Percentiles rank a stretch among this genome's conserved stretches.
phyloP scores from a whole-genome alignment of 2,888 invertebrate genomes.

The Blastobasis adustella region DNA sequence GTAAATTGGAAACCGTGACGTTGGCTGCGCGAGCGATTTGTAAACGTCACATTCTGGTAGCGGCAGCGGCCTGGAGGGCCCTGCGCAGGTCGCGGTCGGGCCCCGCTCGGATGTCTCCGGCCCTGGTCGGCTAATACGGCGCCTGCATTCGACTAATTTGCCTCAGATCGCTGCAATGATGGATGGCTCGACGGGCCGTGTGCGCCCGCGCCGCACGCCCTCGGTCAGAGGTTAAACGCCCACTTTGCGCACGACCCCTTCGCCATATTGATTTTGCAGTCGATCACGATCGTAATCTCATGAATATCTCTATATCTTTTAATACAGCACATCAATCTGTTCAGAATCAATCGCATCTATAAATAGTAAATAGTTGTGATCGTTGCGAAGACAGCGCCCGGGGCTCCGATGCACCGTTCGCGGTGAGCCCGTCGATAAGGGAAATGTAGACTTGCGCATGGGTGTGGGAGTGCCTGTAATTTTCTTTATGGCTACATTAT shows the following conservation, averaged over 20 bases:
- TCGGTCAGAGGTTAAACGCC: slow-evolving; percentile 66
- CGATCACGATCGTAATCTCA: slow-evolving; percentile 52
- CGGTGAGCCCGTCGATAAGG: slow-evolving; percentile 24
- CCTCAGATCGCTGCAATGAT: slow-evolving; percentile 59
- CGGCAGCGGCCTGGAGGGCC: slow-evolving; percentile 7
- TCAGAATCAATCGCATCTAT: slow-evolving; percentile 24
- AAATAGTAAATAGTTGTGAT: slow-evolving; percentile 16
- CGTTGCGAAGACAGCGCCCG: slow-evolving; percentile 25
- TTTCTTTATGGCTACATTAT: slow-evolving; percentile 44
- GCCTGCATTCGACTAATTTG: slow-evolving; percentile 61
- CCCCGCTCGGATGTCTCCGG: slow-evolving; percentile 15
- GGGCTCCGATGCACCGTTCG: slow-evolving; percentile 28
- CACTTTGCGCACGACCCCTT: slow-evolving; percentile 66
- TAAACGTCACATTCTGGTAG: slow-evolving; percentile 53
- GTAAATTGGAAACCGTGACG: slow-evolving; percentile 61
- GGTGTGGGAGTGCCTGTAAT: slow-evolving; percentile 34
- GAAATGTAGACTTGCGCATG: slow-evolving; percentile 29
- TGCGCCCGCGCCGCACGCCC: slow-evolving; percentile 50
- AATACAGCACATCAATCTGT: slow-evolving; percentile 25
- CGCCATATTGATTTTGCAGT: slow-evolving; percentile 63
- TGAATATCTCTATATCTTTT: slow-evolving; percentile 37
- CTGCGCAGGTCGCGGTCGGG: too few relatives aligned
- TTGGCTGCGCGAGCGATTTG: slow-evolving; percentile 50
- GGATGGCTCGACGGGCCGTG: slow-evolving; percentile 58
- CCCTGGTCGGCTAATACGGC: slow-evolving; percentile 37